Conservation (phyloP, 2,797 vertebrate species). For the Atherinosoma microstoma region DNA sequence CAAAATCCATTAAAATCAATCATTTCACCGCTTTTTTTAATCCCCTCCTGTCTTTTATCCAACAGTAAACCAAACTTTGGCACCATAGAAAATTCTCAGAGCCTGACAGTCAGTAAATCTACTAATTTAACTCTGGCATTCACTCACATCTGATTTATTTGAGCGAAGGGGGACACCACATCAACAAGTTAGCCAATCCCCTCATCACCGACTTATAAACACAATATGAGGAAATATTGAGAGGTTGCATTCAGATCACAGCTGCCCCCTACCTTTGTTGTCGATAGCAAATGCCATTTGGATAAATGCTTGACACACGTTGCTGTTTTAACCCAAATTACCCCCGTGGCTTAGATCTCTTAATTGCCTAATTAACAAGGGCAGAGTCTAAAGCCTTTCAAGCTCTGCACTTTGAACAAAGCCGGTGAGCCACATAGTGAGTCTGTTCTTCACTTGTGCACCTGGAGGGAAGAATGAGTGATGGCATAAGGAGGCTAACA, state of each 20-base stretch:
- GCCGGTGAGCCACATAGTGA: constrained; percentile 41
- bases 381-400: constrained; percentile 72
- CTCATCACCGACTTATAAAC: constrained; percentile 49
- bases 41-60: background rate
- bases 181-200: constrained; percentile 21
- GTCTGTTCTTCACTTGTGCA: constrained; percentile 56
- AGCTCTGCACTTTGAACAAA: constrained; percentile 71
- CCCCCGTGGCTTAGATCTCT: constrained; percentile 76
- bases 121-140: constrained; percentile 45
- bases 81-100: constrained; percentile 38
- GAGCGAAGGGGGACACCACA: constrained; percentile 26
- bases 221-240: constrained; percentile 43
- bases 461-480: constrained; percentile 58
- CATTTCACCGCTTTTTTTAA: background rate
- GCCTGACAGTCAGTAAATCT: constrained; percentile 47
- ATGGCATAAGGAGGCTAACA: constrained; percentile 15
- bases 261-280: constrained; percentile 74
- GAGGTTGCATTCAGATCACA: constrained; percentile 66
- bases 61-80: constrained; percentile 46
- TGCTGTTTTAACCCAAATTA: constrained; percentile 81
- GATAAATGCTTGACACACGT: constrained; percentile 75
- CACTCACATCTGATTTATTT: constrained; percentile 48
- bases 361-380: constrained; percentile 76
- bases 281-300: constrained; percentile 72
- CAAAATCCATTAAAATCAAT: constrained; percentile 76